Conservation (phyloP, 2,797 vertebrate genomes). For the Helicolenus hilgendorfi region DNA sequence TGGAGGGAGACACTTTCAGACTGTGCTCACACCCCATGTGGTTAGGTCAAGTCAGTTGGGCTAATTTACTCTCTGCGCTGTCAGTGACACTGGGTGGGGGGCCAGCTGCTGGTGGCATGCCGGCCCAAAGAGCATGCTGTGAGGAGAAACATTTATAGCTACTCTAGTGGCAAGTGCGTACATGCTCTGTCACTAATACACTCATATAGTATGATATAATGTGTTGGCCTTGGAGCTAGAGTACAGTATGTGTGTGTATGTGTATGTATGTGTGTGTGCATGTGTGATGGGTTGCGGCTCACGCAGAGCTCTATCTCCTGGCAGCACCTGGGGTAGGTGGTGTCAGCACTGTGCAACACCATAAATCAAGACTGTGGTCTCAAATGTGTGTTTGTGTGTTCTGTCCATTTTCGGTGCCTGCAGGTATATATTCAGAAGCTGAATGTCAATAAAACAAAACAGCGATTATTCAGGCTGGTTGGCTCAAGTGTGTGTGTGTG, state of each 20-base stretch:
- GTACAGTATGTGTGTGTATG: conserved; percentile 10
- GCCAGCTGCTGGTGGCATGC: conserved; percentile 58
- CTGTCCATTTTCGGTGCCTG: conserved; percentile 59
- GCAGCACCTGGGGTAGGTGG: conserved; percentile 73
- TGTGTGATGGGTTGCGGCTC: conserved; percentile 53
- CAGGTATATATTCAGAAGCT: conserved; percentile 68
- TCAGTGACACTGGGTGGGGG: conserved; percentile 83
- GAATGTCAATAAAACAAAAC: conserved; percentile 92
- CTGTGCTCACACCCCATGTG: conserved; percentile 92
- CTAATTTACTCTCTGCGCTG: conserved; percentile 90
- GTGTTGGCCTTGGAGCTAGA: conserved; percentile 46
- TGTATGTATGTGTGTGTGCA: not conserved
- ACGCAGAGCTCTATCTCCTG: conserved; percentile 77
- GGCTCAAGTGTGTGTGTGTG: conserved; percentile 65
- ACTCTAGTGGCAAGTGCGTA: conserved; percentile 35
- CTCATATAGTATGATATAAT: conserved; percentile 55
- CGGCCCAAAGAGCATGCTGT: conserved; percentile 61
- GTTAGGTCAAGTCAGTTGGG: conserved; percentile 92
- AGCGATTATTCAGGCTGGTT: conserved; percentile 90
- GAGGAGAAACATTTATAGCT: conserved; percentile 72
- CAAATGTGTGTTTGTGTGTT: conserved; percentile 38
- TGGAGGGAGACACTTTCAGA: conserved; percentile 89
- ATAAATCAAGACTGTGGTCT: conserved; percentile 76
- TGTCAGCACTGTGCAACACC: conserved; percentile 63
- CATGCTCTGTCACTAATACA: conserved; percentile 58